Evolutionary conservation across 2,888 invertebrate species (phyloP).

Genomic region (Apodemia duryi): DNA sequence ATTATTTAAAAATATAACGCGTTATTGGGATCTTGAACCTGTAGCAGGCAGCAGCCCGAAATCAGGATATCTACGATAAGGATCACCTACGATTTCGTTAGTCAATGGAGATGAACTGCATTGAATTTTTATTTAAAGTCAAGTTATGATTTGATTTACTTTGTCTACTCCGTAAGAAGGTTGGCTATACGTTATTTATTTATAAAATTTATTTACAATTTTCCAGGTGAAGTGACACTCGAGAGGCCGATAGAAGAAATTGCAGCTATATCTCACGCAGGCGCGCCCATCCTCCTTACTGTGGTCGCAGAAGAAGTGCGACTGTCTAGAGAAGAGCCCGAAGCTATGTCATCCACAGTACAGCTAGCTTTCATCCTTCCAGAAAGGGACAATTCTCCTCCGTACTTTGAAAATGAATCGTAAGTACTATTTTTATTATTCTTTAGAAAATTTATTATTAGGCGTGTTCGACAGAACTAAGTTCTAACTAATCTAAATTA

Average conservation of each 20-base stretch:
- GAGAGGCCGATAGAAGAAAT: constrained; percentile 88
- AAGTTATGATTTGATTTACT: too few relatives aligned
- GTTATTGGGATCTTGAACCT: too few relatives aligned
- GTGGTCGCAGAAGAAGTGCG: constrained; percentile 93
- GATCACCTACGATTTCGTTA: too few relatives aligned
- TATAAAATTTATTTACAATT: background rate
- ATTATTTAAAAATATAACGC: too few relatives aligned
- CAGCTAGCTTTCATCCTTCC: constrained; percentile 90
- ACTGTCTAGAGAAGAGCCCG: constrained; percentile 84
- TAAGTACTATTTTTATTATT: constrained; percentile 56
- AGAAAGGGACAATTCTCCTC: constrained; percentile 87
- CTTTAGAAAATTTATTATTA: too few relatives aligned
- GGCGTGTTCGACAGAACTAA: too few relatives aligned
- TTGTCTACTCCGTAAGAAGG: too few relatives aligned
- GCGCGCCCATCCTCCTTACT: constrained; percentile 89
- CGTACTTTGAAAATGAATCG: constrained; percentile 89
- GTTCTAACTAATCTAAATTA: too few relatives aligned
- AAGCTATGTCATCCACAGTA: constrained; percentile 89
- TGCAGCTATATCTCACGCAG: constrained; percentile 88
- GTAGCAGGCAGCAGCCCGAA: too few relatives aligned
- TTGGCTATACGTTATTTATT: background rate
- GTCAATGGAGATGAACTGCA: too few relatives aligned
- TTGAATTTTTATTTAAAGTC: too few relatives aligned
- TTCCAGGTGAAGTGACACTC: constrained; percentile 67
- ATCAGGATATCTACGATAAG: too few relatives aligned